Evolutionary conservation across 2,797 vertebrate species (phyloP).

Genomic region (Graptemys geographica): DNA sequence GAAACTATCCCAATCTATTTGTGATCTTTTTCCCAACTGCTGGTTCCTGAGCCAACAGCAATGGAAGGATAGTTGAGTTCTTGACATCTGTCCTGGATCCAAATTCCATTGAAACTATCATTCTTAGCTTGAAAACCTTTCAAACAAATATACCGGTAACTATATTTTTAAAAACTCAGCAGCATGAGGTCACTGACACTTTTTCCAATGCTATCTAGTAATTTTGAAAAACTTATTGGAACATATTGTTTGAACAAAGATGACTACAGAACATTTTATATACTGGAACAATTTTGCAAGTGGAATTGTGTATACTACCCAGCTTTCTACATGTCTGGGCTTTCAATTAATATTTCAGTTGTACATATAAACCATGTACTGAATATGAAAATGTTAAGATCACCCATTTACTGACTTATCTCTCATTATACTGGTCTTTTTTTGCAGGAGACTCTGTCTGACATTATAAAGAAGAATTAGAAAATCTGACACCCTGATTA

Average conservation of each 20-base stretch:
- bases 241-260: accelerated
- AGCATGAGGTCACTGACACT: background rate
- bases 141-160: background rate
- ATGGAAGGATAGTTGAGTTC: background rate
- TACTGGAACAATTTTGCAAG: background rate
- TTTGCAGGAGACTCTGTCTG: background rate
- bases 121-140: background rate
- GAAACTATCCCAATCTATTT: accelerated
- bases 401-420: background rate
- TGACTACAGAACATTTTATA: background rate
- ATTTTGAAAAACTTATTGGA: background rate
- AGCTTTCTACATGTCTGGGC: background rate
- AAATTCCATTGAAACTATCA: background rate
- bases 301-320: background rate
- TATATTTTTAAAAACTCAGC: background rate
- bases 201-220: accelerated
- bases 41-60: accelerated
- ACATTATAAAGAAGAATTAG: no score
- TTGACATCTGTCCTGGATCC: background rate
- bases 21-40: background rate
- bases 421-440: background rate
- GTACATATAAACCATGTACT: slow-evolving; percentile 1
- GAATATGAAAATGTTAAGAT: background rate
- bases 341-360: background rate
- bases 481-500: no score